phyloP scores from a whole-genome alignment of 2,888 invertebrate genomes.

The Stratiomys singularior region DNA sequence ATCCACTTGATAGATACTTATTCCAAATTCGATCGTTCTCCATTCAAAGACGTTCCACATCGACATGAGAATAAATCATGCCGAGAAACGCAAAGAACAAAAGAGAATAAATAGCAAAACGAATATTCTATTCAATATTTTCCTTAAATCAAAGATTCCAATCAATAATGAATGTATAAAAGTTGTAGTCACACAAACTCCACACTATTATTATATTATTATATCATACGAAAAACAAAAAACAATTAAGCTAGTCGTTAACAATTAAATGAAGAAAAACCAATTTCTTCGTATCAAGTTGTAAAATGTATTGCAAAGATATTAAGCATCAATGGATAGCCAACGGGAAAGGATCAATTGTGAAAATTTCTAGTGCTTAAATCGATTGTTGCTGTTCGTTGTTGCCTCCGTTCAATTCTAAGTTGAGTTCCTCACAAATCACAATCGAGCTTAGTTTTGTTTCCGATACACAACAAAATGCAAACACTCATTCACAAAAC shows the following conservation, averaged over 20 bases:
- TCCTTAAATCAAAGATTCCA: conserved; percentile 36
- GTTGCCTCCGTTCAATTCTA: not conserved
- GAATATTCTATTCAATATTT: not conserved
- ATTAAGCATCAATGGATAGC: not conserved
- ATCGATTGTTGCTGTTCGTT: conserved; percentile 18
- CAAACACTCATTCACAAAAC: too few relatives aligned
- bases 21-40: conserved; percentile 3
- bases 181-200: conserved; percentile 53
- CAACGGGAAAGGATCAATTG: conserved; percentile 47
- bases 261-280: conserved; percentile 51
- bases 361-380: conserved; percentile 32
- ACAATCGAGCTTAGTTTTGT: not conserved
- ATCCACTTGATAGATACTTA: not conserved
- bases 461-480: not conserved
- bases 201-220: conserved; percentile 52
- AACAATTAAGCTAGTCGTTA: conserved; percentile 55
- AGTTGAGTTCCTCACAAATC: not conserved
- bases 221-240: conserved; percentile 48
- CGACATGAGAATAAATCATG: too few relatives aligned
- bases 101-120: not conserved
- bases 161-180: conserved; percentile 46
- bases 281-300: conserved; percentile 7
- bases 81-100: not conserved
- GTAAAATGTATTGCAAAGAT: conserved; percentile 2
- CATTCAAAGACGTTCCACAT: not conserved